Evolutionary conservation across 2,888 invertebrate genomes (phyloP).

Genomic region (Callimorpha dominula): DNA sequence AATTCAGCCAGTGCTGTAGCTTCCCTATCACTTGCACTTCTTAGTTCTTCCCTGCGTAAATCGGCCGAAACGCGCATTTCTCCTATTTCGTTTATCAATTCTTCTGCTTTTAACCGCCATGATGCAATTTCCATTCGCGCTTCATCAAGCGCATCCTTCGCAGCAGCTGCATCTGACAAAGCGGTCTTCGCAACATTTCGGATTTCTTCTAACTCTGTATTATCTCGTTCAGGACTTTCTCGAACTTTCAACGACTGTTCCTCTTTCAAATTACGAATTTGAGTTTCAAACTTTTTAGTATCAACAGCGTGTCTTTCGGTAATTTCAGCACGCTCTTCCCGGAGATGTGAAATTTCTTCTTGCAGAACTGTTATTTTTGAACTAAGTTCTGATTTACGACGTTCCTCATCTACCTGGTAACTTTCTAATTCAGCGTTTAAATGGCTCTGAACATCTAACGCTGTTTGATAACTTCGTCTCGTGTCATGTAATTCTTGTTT

Average conservation of each 20-base stretch:
- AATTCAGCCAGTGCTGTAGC: conserved; percentile 73
- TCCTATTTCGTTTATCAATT: conserved; percentile 68
- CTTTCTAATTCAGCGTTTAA: conserved; percentile 77
- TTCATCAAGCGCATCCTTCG: conserved; percentile 70
- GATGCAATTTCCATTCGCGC: conserved; percentile 65
- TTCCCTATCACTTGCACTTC: conserved; percentile 72
- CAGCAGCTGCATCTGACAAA: conserved; percentile 65
- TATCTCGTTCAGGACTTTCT: conserved; percentile 71
- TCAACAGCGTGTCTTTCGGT: conserved; percentile 69
- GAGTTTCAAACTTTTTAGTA: conserved; percentile 68
- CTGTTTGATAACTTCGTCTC: conserved; percentile 76
- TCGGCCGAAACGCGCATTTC: conserved; percentile 74
- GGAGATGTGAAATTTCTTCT: conserved; percentile 74
- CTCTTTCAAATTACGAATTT: conserved; percentile 73
- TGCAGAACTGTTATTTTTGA: conserved; percentile 70
- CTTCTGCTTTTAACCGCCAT: conserved; percentile 75
- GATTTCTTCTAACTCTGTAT: conserved; percentile 73
- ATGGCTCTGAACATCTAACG: conserved; percentile 79
- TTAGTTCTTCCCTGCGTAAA: conserved; percentile 72
- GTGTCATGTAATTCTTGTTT: conserved; percentile 82
- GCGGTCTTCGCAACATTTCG: conserved; percentile 64
- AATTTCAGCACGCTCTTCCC: conserved; percentile 69
- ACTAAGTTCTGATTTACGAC: conserved; percentile 65
- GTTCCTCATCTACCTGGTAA: conserved; percentile 73
- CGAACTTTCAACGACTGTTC: conserved; percentile 65